Evolutionary conservation across 2,888 invertebrate genomes (phyloP), one percentile per base, ranked within the genome.

Genomic region (Himalopsyche tibetana): DNA sequence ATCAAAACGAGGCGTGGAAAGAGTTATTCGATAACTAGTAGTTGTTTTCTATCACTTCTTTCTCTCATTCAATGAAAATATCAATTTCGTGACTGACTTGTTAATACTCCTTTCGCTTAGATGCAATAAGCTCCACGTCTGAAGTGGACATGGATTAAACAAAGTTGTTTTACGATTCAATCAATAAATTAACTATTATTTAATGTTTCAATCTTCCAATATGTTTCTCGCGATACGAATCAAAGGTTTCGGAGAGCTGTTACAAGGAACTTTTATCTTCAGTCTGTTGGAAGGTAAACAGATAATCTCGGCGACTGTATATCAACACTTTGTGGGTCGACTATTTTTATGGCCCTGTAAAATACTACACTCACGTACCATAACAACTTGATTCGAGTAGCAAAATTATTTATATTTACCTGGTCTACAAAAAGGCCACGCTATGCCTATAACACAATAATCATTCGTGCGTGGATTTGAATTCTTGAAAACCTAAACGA

Each of bases 261-360:
- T 28, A 63, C 63, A 8, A 63, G 28, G 8, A 63, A 63, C 28
- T 9, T 17, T 63, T 19, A 63, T 63, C 63, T 63, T n/a, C 9
- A 5, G 63, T 3, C 19, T 28, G 63, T 63, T 63, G 63, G 51
- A 63, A 63, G 63, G 63, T 63, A 63, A 63, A 63, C 63, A 63
- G 19, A 63, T 63, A 63, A 63, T 19, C 63, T 63, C 63, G 8
- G 1, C 8, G 63, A 19, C 63, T 63, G 63, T 19, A 63, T 19
- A 63, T 63, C 63, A 63, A 63, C 63, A 63, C 63, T 63, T 28
- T 19, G 19, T 63, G 63, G 63, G 63, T 11, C 28, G 63, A 28
- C 63, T 8, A 11, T 19, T 63, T 63, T 63, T 63, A 63, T 63
- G 19, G 51, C 51, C 15, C 15, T 51, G 5, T 51, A 51, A 51